These are phyloP conservation scores for Terrapene triunguis DNA, from an alignment of 2,113 vertebrate genomes.

Conservation along the genomic window DNA sequence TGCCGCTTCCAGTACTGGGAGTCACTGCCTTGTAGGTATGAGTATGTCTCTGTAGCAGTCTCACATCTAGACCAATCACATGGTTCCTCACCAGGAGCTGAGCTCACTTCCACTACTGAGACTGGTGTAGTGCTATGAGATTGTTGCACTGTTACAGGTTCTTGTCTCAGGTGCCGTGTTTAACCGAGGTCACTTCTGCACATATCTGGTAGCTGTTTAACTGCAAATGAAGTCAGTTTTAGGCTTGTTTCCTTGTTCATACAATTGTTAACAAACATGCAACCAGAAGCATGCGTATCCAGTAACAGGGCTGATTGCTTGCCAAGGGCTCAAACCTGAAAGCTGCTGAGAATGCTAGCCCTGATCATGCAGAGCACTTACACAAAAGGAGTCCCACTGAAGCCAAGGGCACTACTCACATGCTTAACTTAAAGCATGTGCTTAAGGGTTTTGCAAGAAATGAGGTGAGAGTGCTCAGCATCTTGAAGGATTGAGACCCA, in stretches of 20 bases:
- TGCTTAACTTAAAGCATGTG: not conserved
- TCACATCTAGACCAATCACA: not conserved
- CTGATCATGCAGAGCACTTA: not conserved
- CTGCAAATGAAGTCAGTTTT: not conserved
- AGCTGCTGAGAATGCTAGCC: not conserved
- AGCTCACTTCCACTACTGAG: not conserved
- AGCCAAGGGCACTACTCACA: not conserved
- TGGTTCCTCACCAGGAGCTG: not conserved
- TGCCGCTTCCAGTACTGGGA: no score
- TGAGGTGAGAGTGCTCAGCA: not conserved
- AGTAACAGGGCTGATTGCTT: not conserved
- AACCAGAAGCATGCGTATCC: not conserved
- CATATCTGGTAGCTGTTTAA: fast-evolving
- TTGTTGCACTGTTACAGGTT: not conserved
- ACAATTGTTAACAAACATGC: not conserved
- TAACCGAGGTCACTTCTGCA: not conserved
- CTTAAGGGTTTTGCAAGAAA: not conserved
- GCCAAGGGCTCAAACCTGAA: not conserved
- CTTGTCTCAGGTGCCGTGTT: not conserved
- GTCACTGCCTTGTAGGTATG: not conserved
- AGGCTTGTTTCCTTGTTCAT: not conserved
- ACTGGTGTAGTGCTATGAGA: not conserved
- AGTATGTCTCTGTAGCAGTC: not conserved
- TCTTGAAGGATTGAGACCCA: not conserved
- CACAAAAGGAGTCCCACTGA: not conserved